These are phyloP conservation scores for Sympetrum striolatum DNA, from an alignment of 2,888 invertebrate genomes.

Conservation along the genomic window DNA sequence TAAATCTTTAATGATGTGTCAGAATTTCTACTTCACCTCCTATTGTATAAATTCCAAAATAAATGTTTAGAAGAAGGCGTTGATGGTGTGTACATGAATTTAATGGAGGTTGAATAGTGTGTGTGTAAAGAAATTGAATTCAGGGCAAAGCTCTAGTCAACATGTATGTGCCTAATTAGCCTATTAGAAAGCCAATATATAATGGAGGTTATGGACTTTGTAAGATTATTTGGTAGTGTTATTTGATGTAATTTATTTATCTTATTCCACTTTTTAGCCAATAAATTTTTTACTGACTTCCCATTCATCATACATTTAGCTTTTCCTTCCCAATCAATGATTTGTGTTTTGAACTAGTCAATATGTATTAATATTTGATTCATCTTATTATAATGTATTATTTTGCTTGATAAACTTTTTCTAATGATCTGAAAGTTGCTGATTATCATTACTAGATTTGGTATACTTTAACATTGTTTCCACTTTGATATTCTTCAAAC, in stretches of 20 bases:
- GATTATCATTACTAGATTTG: too few relatives aligned
- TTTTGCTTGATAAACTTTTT: too few relatives aligned
- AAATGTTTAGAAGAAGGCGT: background rate
- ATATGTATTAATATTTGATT: too few relatives aligned
- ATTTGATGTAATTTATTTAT: background rate
- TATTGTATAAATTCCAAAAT: background rate
- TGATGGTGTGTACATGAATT: background rate
- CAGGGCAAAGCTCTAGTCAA: slow-evolving; percentile 24
- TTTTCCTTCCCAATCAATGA: background rate
- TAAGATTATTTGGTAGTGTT: background rate
- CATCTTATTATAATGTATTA: too few relatives aligned
- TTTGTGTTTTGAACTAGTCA: too few relatives aligned
- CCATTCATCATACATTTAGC: background rate
- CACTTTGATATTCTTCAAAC: too few relatives aligned
- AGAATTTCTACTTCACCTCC: background rate
- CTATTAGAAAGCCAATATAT: background rate
- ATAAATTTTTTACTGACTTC: slow-evolving; percentile 26
- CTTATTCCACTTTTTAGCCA: background rate
- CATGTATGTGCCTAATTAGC: slow-evolving; percentile 15
- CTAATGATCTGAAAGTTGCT: too few relatives aligned
- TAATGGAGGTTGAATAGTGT: background rate
- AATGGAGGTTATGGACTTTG: background rate
- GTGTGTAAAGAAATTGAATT: background rate
- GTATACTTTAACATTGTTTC: too few relatives aligned
- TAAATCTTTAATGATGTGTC: background rate